Base-by-base conservation (phyloP, 2,797 vertebrate species). In the Lepilemur septentrionalis region DNA sequence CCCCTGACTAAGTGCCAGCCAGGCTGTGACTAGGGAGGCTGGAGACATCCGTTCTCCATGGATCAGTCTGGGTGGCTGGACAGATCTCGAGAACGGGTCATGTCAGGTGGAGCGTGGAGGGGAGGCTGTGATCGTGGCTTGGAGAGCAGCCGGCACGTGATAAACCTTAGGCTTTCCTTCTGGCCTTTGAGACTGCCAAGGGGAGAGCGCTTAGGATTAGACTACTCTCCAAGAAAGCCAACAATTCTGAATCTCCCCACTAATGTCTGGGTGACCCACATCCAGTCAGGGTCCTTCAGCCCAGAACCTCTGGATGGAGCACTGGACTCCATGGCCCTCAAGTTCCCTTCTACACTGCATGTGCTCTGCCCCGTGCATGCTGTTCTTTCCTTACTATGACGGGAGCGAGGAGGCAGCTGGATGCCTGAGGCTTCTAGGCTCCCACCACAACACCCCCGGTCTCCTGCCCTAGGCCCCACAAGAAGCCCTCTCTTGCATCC, bases 351-450 rank as follows among this genome's bases (percentile, higher is more conserved):
- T 30, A 35, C 23, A 17, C 25, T 15, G 52, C n/a, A 18, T 7
- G 3, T 32, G 20, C 41, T 43, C 14, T 41, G 69, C 13, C 46
- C 48, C 2, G 8, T 4, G 41, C 2, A 9, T 1, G 0, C 65
- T 32, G 30, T 12, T 46, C 9, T 25, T 41, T 57, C 46, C 70
- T 55, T 3, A 69, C 20, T 70, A 1, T 5, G n/a, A 52, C 5
- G 14, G 61, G 12, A 13, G 35, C 25, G 43, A 83, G 57, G 70
- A 83, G 32, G n/a, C 32, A 13, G 18, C n/a, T 12, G 20, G 50
- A n/a, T 41, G 41, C 9, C 32, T 5, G 20, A 7, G 13, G 25
- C 65, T 22, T 28, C 70, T 46, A 38, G 59, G 48, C 6, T 3
- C 28, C 65, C 32, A 4, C 22, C 4, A 2, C 59, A 14, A 48